These are phyloP conservation scores for Oligia latruncula DNA, from an alignment of 2,888 invertebrate species.

Conservation along the genomic window DNA sequence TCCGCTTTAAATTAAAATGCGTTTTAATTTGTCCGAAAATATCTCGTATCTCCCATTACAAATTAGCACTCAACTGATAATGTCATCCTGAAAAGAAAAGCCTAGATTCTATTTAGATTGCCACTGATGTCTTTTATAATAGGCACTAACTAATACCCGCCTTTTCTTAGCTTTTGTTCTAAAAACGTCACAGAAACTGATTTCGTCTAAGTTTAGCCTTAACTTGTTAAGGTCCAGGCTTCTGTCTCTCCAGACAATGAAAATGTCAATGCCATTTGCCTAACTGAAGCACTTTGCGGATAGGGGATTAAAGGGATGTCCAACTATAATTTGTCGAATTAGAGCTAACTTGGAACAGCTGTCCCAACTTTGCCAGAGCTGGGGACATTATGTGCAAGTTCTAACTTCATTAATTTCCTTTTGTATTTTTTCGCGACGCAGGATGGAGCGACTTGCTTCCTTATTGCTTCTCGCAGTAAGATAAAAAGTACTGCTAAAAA, in stretches of 20 bases:
- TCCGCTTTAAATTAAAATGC: conserved; percentile 3
- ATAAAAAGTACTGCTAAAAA: conserved; percentile 48
- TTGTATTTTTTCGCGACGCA: conserved; percentile 43
- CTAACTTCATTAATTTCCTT: conserved; percentile 41
- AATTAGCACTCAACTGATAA: conserved; percentile 37
- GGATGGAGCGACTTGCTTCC: conserved; percentile 31
- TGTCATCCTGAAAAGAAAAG: conserved; percentile 28
- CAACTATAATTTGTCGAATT: conserved; percentile 47
- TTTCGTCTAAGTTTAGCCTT: conserved; percentile 47
- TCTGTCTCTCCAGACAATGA: conserved; percentile 45
- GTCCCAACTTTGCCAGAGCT: conserved; percentile 30
- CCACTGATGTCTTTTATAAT: conserved; percentile 38
- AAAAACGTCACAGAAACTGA: conserved; percentile 44
- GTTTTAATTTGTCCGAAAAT: conserved; percentile 6
- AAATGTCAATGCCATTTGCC: conserved; percentile 49
- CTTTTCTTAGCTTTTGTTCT: conserved; percentile 57
- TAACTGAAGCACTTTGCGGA: conserved; percentile 35
- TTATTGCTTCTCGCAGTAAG: conserved; percentile 34
- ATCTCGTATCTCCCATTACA: conserved; percentile 11
- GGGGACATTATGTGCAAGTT: conserved; percentile 41
- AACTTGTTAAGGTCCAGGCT: conserved; percentile 8
- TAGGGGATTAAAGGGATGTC: conserved; percentile 30
- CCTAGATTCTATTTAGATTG: conserved; percentile 50
- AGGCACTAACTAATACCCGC: conserved; percentile 27
- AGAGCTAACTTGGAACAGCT: conserved; percentile 38